phyloP scores from a whole-genome alignment of 1,140 invertebrate species.

The Pogonomyrmex barbatus region DNA sequence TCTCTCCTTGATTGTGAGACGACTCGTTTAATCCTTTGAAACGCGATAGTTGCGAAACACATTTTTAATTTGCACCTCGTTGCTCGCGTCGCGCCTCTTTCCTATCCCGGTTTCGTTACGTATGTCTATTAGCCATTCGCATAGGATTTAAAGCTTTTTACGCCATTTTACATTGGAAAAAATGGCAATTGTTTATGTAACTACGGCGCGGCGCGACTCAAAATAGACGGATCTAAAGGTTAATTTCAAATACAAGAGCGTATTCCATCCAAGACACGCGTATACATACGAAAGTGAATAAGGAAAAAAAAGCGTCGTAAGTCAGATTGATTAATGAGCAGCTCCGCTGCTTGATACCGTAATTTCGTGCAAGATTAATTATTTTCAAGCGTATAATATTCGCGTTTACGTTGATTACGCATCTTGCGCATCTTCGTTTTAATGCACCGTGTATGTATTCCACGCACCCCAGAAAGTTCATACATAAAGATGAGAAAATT shows the following conservation, averaged over 20 bases:
- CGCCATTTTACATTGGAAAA: neutral
- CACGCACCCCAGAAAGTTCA: slow-evolving; percentile 5
- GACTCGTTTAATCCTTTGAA: slow-evolving; percentile 47
- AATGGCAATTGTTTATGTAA: neutral
- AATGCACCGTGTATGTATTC: neutral
- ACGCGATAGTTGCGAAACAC: neutral
- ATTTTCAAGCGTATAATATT: slow-evolving; percentile 58
- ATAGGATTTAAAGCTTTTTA: neutral
- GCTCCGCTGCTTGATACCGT: slow-evolving; percentile 20
- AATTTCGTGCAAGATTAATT: slow-evolving; percentile 56
- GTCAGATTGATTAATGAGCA: slow-evolving; percentile 46
- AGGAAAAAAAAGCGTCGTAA: slow-evolving; percentile 32
- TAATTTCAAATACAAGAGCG: slow-evolving; percentile 5
- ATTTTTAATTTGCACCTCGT: slow-evolving; percentile 5
- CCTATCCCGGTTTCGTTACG: neutral
- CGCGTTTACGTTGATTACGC: slow-evolving; percentile 31
- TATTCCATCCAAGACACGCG: slow-evolving; percentile 7
- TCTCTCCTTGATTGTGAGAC: neutral
- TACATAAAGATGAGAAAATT: slow-evolving; percentile 42
- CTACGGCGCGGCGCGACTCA: neutral
- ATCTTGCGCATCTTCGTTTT: slow-evolving; percentile 17
- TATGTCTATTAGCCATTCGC: neutral
- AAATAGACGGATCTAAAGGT: neutral
- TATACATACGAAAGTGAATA: slow-evolving; percentile 17
- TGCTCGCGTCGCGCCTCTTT: neutral